These are phyloP conservation scores for Portunus trituberculatus DNA, from an alignment of 1,140 invertebrate species.

Conservation along the genomic window DNA sequence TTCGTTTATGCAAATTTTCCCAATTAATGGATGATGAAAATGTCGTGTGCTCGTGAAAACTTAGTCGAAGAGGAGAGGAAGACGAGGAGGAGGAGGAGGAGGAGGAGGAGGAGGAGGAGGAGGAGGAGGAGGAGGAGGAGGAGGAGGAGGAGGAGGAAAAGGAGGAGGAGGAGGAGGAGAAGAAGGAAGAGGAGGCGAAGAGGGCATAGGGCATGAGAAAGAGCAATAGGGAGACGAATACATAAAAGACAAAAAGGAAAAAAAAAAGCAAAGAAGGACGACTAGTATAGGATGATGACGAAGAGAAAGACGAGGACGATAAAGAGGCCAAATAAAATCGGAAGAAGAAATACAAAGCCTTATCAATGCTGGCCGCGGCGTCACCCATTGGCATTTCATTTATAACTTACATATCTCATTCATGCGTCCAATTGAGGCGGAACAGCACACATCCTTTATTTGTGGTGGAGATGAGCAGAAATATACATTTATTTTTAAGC, in stretches of 20 bases:
- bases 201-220: background rate
- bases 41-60: constrained; percentile 54
- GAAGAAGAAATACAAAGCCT: no score
- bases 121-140: constrained; percentile 7
- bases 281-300: no score
- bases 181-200: background rate
- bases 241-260: background rate
- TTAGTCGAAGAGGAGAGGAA: constrained; percentile 13
- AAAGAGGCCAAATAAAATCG: no score
- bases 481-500: no score
- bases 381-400: no score
- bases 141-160: background rate
- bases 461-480: no score
- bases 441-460: no score
- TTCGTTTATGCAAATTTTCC: constrained; percentile 57
- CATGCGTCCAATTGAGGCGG: no score
- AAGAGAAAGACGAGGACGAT: background rate
- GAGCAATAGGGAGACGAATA: background rate
- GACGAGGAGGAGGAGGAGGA: background rate
- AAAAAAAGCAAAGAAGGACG: no score
- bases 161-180: background rate
- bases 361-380: no score
- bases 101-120: background rate
- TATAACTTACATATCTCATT: no score
- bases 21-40: constrained; percentile 58